Conservation (phyloP, 2,888 invertebrate genomes). For the Slavum lentiscoides region DNA sequence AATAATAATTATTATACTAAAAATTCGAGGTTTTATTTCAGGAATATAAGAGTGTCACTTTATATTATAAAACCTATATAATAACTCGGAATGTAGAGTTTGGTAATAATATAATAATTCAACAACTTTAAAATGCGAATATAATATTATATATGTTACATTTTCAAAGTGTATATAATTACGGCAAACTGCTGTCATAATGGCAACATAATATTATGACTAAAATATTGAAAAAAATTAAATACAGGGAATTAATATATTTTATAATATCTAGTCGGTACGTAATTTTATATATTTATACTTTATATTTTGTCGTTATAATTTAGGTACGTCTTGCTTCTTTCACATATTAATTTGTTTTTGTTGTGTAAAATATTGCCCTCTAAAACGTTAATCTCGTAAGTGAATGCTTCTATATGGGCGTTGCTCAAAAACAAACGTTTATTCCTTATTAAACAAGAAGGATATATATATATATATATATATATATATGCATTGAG, state of each 20-base stretch:
- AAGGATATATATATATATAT: slow-evolving; percentile 2
- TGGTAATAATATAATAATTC: neutral
- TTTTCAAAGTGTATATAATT: too few species aligned
- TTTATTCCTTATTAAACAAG: neutral
- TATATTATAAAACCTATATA: neutral
- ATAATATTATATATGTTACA: too few species aligned
- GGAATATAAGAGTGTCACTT: neutral
- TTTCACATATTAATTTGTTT: neutral
- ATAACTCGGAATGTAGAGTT: neutral
- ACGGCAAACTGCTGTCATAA: too few species aligned
- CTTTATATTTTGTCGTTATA: neutral
- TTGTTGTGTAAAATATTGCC: neutral
- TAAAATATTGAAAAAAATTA: too few species aligned
- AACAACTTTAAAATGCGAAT: too few species aligned
- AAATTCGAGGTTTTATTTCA: neutral
- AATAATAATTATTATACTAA: neutral
- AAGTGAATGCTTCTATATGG: slow-evolving; percentile 26
- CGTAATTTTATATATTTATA: neutral
- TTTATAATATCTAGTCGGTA: neutral
- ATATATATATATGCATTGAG: neutral
- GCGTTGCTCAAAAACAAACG: slow-evolving; percentile 13
- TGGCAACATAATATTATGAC: too few species aligned
- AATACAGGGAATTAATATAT: neutral
- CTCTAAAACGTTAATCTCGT: slow-evolving; percentile 8
- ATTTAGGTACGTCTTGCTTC: neutral